Evolutionary conservation across 2,888 invertebrate genomes (phyloP).

Genomic region (Acanthoscelides obtectus): DNA sequence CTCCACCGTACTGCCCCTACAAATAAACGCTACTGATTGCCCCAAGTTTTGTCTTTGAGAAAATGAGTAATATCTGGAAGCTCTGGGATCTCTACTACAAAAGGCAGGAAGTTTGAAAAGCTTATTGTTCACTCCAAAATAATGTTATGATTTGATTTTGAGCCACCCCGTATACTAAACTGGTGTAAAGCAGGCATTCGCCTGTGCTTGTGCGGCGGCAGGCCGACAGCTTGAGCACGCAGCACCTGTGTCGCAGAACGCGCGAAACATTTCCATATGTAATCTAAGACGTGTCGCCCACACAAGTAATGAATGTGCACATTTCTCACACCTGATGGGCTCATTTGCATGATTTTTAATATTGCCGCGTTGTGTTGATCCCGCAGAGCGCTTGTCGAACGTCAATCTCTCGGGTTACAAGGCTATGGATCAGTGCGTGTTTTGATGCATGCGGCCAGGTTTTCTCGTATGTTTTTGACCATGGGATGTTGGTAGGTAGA

Average conservation of each 20-base stretch:
- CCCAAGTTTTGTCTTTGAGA: too few relatives aligned
- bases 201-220: not conserved
- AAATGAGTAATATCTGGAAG: too few relatives aligned
- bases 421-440: too few relatives aligned
- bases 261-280: not conserved
- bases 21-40: too few relatives aligned
- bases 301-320: not conserved
- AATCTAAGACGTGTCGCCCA: not conserved
- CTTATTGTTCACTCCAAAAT: too few relatives aligned
- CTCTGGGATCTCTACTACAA: too few relatives aligned
- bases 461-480: too few relatives aligned
- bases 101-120: too few relatives aligned
- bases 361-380: not conserved
- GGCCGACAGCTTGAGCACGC: not conserved
- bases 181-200: not conserved
- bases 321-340: not conserved
- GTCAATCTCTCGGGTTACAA: not conserved
- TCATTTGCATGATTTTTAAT: not conserved
- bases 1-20: too few relatives aligned
- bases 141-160: too few relatives aligned
- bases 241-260: not conserved
- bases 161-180: not conserved
- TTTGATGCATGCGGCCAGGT: too few relatives aligned
- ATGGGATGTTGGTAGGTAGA: too few relatives aligned
- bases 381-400: not conserved